phyloP scores from a whole-genome alignment of 2,888 invertebrate genomes.

The Diaphora mendica region DNA sequence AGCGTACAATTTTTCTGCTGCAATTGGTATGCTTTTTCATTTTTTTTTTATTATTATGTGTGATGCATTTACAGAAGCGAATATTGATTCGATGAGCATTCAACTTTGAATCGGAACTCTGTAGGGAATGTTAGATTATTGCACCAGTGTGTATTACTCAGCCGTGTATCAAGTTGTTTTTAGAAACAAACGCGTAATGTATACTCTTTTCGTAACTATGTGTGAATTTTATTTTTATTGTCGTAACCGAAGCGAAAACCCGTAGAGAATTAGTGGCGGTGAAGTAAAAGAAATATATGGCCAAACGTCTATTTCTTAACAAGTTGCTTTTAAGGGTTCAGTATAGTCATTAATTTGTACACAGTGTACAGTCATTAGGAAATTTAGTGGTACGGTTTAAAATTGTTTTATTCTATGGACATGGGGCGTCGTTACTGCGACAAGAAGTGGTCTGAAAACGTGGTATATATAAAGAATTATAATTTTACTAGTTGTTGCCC shows the following conservation, averaged over 20 bases:
- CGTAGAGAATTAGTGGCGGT: conserved; percentile 43
- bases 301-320: conserved; percentile 48
- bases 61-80: conserved; percentile 57
- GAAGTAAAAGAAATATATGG: conserved; percentile 42
- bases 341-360: conserved; percentile 45
- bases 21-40: conserved; percentile 52
- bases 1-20: conserved; percentile 61
- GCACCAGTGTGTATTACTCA: conserved; percentile 66
- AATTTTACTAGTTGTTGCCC: no score
- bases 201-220: conserved; percentile 63
- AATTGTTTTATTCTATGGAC: background rate
- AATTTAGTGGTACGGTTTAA: conserved; percentile 11
- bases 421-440: background rate
- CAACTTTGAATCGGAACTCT: conserved; percentile 68
- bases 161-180: conserved; percentile 75
- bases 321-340: conserved; percentile 43
- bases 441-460: background rate
- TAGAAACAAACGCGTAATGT: conserved; percentile 67
- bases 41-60: conserved; percentile 42
- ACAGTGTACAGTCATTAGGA: conserved; percentile 38
- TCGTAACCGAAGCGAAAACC: conserved; percentile 38
- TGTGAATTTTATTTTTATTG: conserved; percentile 57
- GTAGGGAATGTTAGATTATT: conserved; percentile 67
- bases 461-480: no score
- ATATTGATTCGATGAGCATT: conserved; percentile 70